A percentile compares a stretch with the other conserved stretches of the same genome.
These are phyloP conservation scores for Prenolepis imparis DNA, from an alignment of 2,888 invertebrate species.

Conservation along the genomic window DNA sequence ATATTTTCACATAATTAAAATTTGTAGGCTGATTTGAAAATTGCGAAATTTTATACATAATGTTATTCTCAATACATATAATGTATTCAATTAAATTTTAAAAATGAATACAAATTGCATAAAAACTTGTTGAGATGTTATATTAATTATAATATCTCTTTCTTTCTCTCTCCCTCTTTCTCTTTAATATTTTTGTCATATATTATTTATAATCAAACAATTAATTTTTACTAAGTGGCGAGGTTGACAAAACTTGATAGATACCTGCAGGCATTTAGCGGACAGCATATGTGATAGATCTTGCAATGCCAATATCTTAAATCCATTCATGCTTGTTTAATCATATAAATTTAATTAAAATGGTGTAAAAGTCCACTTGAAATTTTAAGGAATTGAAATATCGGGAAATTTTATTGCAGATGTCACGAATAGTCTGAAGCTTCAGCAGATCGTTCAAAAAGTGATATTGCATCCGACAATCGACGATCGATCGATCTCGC, in stretches of 20 bases:
- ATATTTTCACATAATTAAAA: background rate
- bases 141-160: conserved; percentile 3
- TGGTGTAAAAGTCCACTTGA: conserved; percentile 33
- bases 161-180: background rate
- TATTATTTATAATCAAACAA: conserved; percentile 3
- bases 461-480: conserved; percentile 50
- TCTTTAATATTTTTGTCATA: conserved; percentile 1
- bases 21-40: background rate
- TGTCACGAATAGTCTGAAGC: conserved; percentile 17
- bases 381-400: conserved; percentile 58
- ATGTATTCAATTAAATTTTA: background rate
- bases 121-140: background rate
- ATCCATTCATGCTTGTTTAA: conserved; percentile 60
- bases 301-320: conserved; percentile 61
- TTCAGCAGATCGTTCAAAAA: conserved; percentile 51
- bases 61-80: conserved; percentile 2
- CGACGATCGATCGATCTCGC: conserved; percentile 41
- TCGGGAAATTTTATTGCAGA: conserved; percentile 22
- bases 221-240: background rate
- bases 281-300: conserved; percentile 60
- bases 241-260: background rate
- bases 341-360: background rate
- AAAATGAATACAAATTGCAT: background rate
- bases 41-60: background rate
- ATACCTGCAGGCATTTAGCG: conserved; percentile 59